Conservation (phyloP, 2,113 vertebrate genomes). For the Zingel zingel region DNA sequence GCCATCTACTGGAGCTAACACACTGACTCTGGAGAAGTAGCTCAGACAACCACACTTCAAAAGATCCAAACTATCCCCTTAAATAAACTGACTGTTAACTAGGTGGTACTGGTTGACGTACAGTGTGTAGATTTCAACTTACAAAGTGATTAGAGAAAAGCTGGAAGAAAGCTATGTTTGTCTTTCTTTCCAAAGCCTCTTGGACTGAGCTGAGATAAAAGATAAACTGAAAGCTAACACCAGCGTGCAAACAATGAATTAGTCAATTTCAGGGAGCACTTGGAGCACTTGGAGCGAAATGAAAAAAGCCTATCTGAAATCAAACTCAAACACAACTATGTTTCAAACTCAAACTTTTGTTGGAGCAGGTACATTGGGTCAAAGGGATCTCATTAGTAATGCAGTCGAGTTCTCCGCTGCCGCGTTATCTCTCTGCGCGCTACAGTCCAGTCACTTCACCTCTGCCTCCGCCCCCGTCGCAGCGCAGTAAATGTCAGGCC, state of each 20-base stretch:
- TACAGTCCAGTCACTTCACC: slow-evolving; percentile 46
- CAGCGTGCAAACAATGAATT: slow-evolving; percentile 15
- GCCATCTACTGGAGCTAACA: no score
- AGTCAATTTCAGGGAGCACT: slow-evolving; percentile 21
- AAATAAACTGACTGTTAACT: no score
- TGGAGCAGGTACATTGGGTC: slow-evolving; percentile 26
- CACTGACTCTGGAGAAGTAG: no score
- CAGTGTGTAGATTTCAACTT: not conserved
- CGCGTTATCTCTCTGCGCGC: slow-evolving; percentile 19
- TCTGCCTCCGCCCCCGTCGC: not conserved
- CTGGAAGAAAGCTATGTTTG: no score
- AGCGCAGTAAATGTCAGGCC: slow-evolving; percentile 59
- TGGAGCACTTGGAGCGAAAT: not conserved
- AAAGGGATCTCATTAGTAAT: slow-evolving; percentile 49
- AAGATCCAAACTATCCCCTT: no score
- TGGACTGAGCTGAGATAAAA: slow-evolving; percentile 21
- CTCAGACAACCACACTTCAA: no score
- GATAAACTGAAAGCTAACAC: slow-evolving; percentile 45
- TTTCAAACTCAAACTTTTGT: slow-evolving; percentile 2
- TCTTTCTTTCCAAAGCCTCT: not conserved
- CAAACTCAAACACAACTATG: slow-evolving; percentile 20
- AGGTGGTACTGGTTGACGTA: no score
- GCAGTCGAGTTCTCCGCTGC: slow-evolving; percentile 18
- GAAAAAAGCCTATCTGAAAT: slow-evolving; percentile 10
- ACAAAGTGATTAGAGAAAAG: not conserved